Percentiles rank a stretch among this genome's conserved stretches.
These are phyloP conservation scores for Erebia epiphron DNA, from an alignment of 2,888 invertebrate species.

Conservation along the genomic window DNA sequence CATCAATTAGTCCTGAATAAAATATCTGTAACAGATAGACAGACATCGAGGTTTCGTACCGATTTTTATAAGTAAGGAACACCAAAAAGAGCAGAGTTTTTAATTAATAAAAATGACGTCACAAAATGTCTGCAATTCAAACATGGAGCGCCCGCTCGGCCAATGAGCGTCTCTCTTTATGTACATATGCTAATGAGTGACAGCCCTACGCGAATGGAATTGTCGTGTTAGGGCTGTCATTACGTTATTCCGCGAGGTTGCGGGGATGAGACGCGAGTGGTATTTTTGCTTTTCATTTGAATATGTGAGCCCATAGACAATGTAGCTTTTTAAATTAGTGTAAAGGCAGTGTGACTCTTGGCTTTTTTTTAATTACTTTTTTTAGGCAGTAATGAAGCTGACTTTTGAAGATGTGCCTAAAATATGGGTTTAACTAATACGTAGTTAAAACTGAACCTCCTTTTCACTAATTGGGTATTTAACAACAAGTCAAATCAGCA, in stretches of 20 bases:
- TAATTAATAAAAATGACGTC: constrained; percentile 77
- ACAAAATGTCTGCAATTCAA: constrained; percentile 68
- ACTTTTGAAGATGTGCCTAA: not conserved
- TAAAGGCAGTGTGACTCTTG: constrained; percentile 34
- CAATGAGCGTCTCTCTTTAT: constrained; percentile 69
- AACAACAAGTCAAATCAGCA: no score
- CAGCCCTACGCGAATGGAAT: constrained; percentile 77
- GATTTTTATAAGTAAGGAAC: not conserved
- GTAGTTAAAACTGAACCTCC: no score
- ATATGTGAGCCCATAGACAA: constrained; percentile 41
- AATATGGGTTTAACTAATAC: no score
- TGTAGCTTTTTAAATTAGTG: constrained; percentile 43
- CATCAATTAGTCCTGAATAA: no score
- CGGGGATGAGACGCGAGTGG: constrained; percentile 52
- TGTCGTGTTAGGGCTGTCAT: constrained; percentile 79
- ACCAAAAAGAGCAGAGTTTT: constrained; percentile 54
- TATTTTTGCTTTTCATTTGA: constrained; percentile 58
- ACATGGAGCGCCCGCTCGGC: constrained; percentile 59
- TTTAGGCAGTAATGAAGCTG: not conserved
- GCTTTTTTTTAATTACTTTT: constrained; percentile 31
- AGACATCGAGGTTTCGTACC: not conserved
- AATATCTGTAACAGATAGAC: not conserved
- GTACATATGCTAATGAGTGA: constrained; percentile 80
- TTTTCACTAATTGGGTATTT: no score
- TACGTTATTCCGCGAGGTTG: constrained; percentile 62